A percentile compares a stretch with the other conserved stretches of the same genome.
Conservation (phyloP, 2,797 vertebrate species). For the Lithobates pipiens region DNA sequence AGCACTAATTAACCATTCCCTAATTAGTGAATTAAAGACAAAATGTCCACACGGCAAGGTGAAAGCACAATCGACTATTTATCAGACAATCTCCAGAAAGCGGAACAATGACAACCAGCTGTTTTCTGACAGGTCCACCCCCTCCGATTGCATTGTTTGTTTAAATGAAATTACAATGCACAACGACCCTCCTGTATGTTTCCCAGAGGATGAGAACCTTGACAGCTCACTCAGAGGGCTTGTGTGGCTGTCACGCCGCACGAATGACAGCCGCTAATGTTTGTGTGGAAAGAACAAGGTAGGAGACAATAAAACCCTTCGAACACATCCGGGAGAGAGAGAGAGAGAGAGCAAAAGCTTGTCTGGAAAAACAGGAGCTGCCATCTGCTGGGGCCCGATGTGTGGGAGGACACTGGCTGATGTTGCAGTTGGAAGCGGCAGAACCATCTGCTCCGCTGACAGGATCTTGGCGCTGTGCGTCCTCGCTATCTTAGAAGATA, state of each 20-base stretch:
- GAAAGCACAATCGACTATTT: background rate
- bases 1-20: background rate
- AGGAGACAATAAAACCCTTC: constrained; percentile 9
- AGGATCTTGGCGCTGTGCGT: constrained; percentile 34
- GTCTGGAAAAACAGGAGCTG: constrained; percentile 13
- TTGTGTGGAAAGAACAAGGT: constrained; percentile 17
- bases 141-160: background rate
- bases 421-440: constrained; percentile 36
- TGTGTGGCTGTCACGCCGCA: background rate
- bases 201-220: constrained; percentile 1
- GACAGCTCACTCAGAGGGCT: constrained; percentile 14
- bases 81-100: background rate
- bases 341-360: background rate
- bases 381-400: constrained; percentile 45
- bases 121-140: constrained; percentile 3
- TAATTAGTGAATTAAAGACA: constrained; percentile 34
- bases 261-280: constrained; percentile 21
- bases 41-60: background rate
- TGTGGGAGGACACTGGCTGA: constrained; percentile 56
- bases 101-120: background rate
- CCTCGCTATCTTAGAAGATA: constrained; percentile 27
- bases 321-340: background rate
- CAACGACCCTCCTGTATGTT: background rate
- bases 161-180: background rate
- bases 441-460: constrained; percentile 53